Evolutionary conservation across 2,113 vertebrate genomes (phyloP), one percentile per base, ranked within the genome.

Genomic region (Cebidichthys violaceus): DNA sequence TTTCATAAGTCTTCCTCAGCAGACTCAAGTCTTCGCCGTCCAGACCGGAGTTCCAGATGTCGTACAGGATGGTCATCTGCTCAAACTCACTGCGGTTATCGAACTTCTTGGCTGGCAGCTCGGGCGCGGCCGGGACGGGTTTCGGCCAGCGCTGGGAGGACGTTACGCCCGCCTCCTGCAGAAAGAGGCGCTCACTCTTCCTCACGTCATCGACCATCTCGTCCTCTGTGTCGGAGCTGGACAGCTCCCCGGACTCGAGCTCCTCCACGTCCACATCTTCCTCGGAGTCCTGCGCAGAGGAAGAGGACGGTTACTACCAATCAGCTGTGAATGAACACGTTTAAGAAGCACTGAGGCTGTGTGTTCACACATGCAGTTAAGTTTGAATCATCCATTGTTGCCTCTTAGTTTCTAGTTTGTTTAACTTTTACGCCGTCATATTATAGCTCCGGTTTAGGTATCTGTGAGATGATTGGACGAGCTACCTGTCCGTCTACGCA

Each of bases 31-130:
- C 97, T 87, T 99, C 97, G 1, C 92, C 90, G 35, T 99, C 97
- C 82, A 99, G 87, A 8, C 97, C 97, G 0, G 93, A 93, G 92
- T 97, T 98, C 97, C 97, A 99, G 92, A 99, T 98, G 91, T 99
- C 97, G 20, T 99, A 99, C 9, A 98, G 90, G 86, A 97, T 98
- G 74, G 97, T 98, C 97, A 99, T 99, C 92, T 99, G 97, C 91
- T 99, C 97, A 75, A 97, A 98, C 93, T 99, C 96, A 0, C 96
- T 96, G 55, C 97, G 96, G 9, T 95, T 94, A 41, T 97, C 96
- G 6, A 87, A 97, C 70, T 92, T 91, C 37, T 45, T 0, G 11
- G 83, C 72, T 0, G 70, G 79, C 1, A 67, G 1, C 64, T 70
- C 1, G 8, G 92, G 4, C 15, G 86, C 6, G 15, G 86, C 6